A percentile compares a stretch with the other conserved stretches of the same genome.
These are phyloP conservation scores for Hormaphis cornu DNA, from an alignment of 1,140 invertebrate species.

Conservation along the genomic window DNA sequence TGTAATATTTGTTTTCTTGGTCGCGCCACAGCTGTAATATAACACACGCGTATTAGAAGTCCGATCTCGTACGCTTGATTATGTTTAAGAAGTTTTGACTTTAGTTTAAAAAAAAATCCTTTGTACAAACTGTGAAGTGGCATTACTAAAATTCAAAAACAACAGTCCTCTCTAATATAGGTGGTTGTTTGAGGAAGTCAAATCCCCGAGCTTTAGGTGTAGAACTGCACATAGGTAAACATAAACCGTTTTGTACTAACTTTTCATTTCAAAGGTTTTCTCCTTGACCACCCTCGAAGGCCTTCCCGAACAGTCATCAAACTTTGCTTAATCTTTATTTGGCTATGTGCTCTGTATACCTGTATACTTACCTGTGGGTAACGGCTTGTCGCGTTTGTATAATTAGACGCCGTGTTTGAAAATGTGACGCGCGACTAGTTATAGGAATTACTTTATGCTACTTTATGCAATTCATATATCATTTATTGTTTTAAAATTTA, in stretches of 20 bases:
- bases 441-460: no score
- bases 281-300: slow-evolving; percentile 14
- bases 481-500: no score
- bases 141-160: neutral
- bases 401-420: neutral
- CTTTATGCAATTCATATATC: no score
- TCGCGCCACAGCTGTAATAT: no score
- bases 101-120: no score
- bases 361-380: neutral
- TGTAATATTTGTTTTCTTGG: no score
- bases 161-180: neutral
- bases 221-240: no score
- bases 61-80: no score
- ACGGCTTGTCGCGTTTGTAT: neutral
- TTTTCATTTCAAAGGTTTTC: slow-evolving; percentile 27
- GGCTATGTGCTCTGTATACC: neutral
- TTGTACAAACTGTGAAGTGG: neutral
- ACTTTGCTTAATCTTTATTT: slow-evolving; percentile 23
- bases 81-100: no score
- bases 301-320: slow-evolving; percentile 12
- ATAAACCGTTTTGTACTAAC: slow-evolving; percentile 18
- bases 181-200: neutral
- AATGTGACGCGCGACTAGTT: neutral
- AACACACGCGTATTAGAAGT: no score
- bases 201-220: neutral